Evolutionary conservation across 2,888 invertebrate genomes (phyloP), one percentile per base, ranked within the genome.

Genomic region (Fragum whitleyi): DNA sequence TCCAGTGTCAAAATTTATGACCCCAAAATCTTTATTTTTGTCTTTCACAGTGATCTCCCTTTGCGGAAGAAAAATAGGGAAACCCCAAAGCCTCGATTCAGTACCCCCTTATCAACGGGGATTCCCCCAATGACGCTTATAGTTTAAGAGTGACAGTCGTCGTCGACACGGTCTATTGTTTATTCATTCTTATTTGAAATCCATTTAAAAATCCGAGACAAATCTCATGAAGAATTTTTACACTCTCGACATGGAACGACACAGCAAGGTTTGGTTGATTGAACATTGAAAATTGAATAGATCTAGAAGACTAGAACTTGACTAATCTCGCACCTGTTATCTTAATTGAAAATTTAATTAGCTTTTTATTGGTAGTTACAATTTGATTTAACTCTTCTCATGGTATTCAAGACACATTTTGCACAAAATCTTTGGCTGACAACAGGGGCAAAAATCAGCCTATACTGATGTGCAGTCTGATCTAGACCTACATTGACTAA

Each of bases 41-140:
- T 65, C 21, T 21, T 3, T 21, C 9, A 26, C 1, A 65, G 65
- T 65, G 42, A 39, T 26, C 42, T 65, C 65, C 65, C 65, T 42
- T 65, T 29, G 26, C 39, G 42, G 26, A 42, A 65, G 26, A 23
- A 21, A 65, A 39, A 2, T 65, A n/a, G 57, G 67, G 78, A 78
- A 83, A 79, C 74, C 68, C 62, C 71, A 5, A 29, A 39, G 75
- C 81, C 82, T 85, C 85, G 80, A 68, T 85, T 80, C 61, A 26
- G 53, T 62, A 67, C 79, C n/a, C n/a, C n/a, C 85, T 62, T 82
- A 80, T 51, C 85, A 85, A 85, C 85, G 74, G 68, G 81, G 74
- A 51, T 76, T 69, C 69, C 82, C 81, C 65, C 39, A 9, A 67
- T n/a, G 77, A 78, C 77, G 77, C 77, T 28, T 28, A 65, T n/a